Evolutionary conservation across 2,113 vertebrate genomes (phyloP), one percentile per base, ranked within the genome.

Genomic region (Ammospiza caudacuta): DNA sequence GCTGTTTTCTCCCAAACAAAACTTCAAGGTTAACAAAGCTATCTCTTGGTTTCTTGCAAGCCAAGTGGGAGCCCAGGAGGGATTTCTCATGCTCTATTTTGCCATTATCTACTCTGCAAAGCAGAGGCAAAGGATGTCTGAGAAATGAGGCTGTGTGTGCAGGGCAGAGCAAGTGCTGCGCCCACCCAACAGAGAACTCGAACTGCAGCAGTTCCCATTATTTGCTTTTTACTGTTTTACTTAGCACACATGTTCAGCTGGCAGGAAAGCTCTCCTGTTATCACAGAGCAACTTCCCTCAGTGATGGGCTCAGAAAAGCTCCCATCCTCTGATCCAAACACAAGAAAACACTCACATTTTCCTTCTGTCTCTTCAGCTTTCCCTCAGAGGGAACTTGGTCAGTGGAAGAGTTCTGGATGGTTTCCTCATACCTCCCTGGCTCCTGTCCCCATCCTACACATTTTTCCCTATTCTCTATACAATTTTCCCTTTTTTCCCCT

Each of bases 61-160:
- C 12, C 1, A 2, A 67, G 28, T 33, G 52, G 57, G 20, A 63
- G 25, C 15, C 37, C 87, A 75, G 47, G 62, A 61, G 23, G 21
- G 37, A 63, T 59, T n/a, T 51, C 64, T 57, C 46, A 24, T 14
- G 46, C 8, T 7, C n/a, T 62, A 2, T 18, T 82, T 69, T 78
- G 58, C 63, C 58, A 44, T 67, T 31, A 37, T 10, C 12, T 44
- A 2, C 54, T 63, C 73, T 68, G 58, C 68, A 84, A 51, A 74
- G 29, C 55, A 54, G 44, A 80, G 39, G 6, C 17, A 31, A 6
- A 2, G 3, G 31, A 2, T 83, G 82, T 22, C 52, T 0, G 0
- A 73, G 84, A 63, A 41, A 35, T n/a, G 67, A 35, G 39, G 47
- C 62, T 51, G 35, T 0, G 0, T 59, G 46, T 35, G 72, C 57